Evolutionary conservation across 2,888 invertebrate genomes (phyloP).

Genomic region (Sinelater perroti): DNA sequence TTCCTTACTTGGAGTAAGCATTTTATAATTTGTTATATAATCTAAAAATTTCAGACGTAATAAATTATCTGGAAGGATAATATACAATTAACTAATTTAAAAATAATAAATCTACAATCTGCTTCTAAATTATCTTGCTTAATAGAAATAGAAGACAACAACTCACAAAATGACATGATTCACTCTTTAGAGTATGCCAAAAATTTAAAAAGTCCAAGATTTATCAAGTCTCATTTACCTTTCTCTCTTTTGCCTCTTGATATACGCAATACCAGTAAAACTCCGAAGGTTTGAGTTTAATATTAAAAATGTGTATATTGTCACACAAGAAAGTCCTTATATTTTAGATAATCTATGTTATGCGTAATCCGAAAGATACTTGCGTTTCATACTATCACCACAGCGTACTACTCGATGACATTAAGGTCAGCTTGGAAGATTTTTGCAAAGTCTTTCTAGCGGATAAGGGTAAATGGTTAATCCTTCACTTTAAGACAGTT

Average conservation of each 20-base stretch:
- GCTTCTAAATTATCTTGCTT: too few species aligned
- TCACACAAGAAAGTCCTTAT: neutral
- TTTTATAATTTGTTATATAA: neutral
- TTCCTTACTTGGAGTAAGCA: neutral
- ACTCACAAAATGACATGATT: neutral
- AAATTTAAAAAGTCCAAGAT: too few species aligned
- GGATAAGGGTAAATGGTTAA: slow-evolving; percentile 61
- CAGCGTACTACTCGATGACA: slow-evolving; percentile 69
- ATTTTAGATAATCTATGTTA: slow-evolving; percentile 81
- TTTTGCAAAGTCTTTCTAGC: slow-evolving; percentile 78
- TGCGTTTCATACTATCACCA: slow-evolving; percentile 90
- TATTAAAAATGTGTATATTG: neutral
- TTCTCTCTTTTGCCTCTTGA: too few species aligned
- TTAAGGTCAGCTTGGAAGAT: slow-evolving; percentile 71
- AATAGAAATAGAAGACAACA: neutral
- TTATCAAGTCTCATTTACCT: too few species aligned
- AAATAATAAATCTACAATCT: too few species aligned
- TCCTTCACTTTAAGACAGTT: neutral
- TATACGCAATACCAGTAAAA: too few species aligned
- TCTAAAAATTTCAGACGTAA: neutral
- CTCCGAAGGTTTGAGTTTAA: neutral
- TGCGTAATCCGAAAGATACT: slow-evolving; percentile 90
- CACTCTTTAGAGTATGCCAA: too few species aligned
- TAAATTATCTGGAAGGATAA: neutral
- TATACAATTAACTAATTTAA: neutral